Evolutionary conservation across 2,113 vertebrate species (phyloP).

Genomic region (Xyliphius kryptos): DNA sequence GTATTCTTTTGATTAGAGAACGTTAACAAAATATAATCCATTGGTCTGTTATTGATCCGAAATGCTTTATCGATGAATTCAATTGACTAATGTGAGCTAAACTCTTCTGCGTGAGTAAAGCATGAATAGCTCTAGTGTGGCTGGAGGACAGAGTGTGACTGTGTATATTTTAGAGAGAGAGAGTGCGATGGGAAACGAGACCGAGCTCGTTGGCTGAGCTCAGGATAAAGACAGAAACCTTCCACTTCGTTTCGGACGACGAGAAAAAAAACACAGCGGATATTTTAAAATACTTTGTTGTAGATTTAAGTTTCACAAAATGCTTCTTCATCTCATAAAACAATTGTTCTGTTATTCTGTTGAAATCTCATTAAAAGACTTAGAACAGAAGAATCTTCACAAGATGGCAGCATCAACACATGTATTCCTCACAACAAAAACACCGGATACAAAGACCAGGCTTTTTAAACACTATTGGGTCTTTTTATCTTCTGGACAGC

Average conservation of each 20-base stretch:
- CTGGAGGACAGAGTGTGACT: conserved; percentile 34
- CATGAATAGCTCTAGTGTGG: conserved; percentile 36
- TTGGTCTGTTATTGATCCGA: neutral
- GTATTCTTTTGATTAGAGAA: too few species aligned
- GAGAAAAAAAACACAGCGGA: too few species aligned
- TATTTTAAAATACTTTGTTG: too few species aligned
- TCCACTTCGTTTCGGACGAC: too few species aligned
- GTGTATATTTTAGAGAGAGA: conserved; percentile 14
- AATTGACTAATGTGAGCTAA: too few species aligned
- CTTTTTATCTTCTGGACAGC: neutral
- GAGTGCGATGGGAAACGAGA: neutral
- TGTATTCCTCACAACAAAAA: neutral
- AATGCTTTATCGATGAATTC: too few species aligned
- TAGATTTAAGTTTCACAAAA: too few species aligned
- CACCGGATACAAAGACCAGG: neutral
- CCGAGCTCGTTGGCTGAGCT: neutral
- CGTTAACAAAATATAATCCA: neutral
- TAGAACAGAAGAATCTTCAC: conserved; percentile 3
- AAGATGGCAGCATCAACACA: conserved; percentile 30
- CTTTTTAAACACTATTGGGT: neutral
- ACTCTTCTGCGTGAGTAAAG: conserved; percentile 6
- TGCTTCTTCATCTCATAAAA: too few species aligned
- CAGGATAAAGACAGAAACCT: too few species aligned
- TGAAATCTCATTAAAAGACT: too few species aligned
- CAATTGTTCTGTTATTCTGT: too few species aligned